A percentile compares a stretch with the other conserved stretches of the same genome.
These are phyloP conservation scores for Acrocephalus kingi DNA, from an alignment of 2,113 vertebrate species.

Conservation along the genomic window DNA sequence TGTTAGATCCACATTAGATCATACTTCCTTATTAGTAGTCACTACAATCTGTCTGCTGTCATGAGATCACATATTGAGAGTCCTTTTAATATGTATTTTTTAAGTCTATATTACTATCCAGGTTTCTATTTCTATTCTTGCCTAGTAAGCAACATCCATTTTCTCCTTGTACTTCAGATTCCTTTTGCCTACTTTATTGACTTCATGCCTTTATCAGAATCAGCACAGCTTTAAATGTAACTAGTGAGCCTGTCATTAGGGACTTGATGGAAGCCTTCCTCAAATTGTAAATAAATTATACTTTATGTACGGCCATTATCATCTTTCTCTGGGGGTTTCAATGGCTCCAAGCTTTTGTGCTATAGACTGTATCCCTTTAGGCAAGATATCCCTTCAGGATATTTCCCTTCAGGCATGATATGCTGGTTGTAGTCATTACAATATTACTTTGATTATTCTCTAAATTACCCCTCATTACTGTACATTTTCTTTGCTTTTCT, in stretches of 20 bases:
- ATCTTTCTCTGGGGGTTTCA: conserved; percentile 58
- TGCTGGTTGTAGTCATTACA: conserved; percentile 44
- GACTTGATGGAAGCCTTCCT: conserved; percentile 54
- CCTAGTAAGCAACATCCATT: not conserved
- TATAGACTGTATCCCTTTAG: conserved; percentile 56
- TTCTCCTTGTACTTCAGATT: not conserved
- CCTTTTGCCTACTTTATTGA: conserved; percentile 41
- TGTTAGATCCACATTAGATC: not conserved
- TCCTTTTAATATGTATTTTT: not conserved
- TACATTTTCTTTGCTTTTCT: conserved; percentile 54
- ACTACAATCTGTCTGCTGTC: not conserved
- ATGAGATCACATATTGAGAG: not conserved
- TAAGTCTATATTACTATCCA: not conserved
- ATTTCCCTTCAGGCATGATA: conserved; percentile 62
- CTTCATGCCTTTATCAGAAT: conserved; percentile 47
- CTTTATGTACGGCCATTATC: conserved; percentile 56
- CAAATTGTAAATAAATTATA: conserved; percentile 72
- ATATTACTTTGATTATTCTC: conserved; percentile 65
- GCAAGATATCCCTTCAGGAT: conserved; percentile 63
- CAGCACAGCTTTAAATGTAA: conserved; percentile 49
- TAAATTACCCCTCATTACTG: conserved; percentile 55
- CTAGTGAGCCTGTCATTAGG: conserved; percentile 48
- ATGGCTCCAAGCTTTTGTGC: conserved; percentile 52
- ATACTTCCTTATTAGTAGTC: not conserved
- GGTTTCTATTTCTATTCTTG: not conserved